These are phyloP conservation scores for Lota lota DNA, from an alignment of 2,113 vertebrate species.

Conservation along the genomic window DNA sequence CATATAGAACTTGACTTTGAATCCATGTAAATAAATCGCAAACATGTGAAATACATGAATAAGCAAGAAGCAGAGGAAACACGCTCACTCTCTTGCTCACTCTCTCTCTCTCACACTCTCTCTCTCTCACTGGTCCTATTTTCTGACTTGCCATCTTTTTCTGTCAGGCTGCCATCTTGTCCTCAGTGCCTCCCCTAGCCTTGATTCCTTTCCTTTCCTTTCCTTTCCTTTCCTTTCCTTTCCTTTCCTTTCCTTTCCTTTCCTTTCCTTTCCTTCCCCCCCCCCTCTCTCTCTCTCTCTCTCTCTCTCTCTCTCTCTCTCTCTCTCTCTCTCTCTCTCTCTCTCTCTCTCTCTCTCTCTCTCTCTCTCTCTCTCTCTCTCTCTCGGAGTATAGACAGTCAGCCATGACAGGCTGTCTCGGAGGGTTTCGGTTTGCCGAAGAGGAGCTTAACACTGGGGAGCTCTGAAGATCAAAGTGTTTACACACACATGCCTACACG, in stretches of 20 bases:
- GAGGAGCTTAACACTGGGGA: conserved; percentile 46
- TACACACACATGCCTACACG: conserved; percentile 10
- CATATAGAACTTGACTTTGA: too few relatives aligned
- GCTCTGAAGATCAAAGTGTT: conserved; percentile 52
- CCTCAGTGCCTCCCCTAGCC: too few relatives aligned
- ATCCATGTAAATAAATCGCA: too few relatives aligned
- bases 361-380: background rate
- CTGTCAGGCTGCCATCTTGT: background rate
- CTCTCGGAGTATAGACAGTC: conserved; percentile 23
- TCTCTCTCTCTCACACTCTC: too few relatives aligned
- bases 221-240: conserved; percentile 13
- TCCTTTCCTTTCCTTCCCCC: conserved; percentile 13
- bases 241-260: background rate
- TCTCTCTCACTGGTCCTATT: too few relatives aligned
- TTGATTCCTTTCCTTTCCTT: background rate
- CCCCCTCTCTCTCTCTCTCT: background rate
- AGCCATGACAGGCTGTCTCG: conserved; percentile 24
- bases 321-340: background rate
- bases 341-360: conserved; percentile 7
- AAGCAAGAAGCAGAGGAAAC: too few relatives aligned
- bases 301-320: conserved; percentile 13
- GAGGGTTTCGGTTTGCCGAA: conserved; percentile 21
- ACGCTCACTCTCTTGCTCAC: too few relatives aligned
- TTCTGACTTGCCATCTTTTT: background rate
- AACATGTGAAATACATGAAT: too few relatives aligned